phyloP scores from a whole-genome alignment of 30 jellyfish, hydroid and myxozoan species.

The Aurelia aurita region DNA sequence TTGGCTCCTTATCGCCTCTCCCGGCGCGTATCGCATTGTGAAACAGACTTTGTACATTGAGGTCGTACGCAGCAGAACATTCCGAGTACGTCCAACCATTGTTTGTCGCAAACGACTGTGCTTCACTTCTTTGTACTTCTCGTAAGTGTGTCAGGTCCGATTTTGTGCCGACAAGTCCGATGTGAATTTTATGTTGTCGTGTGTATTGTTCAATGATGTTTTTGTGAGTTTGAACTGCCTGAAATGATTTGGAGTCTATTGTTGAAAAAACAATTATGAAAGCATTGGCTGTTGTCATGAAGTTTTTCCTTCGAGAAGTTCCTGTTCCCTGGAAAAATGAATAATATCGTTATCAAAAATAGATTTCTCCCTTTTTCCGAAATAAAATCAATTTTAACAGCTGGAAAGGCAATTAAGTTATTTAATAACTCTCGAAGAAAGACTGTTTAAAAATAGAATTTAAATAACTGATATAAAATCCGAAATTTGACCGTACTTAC shows the following conservation, averaged over 20 bases:
- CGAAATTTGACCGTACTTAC: conserved; percentile 1
- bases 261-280: conserved; percentile 69
- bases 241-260: conserved; percentile 52
- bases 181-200: conserved; percentile 9
- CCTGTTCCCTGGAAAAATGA: conserved; percentile 54
- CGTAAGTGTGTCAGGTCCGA: conserved; percentile 69
- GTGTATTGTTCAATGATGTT: conserved; percentile 39
- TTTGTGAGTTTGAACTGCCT: conserved; percentile 49
- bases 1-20: conserved; percentile 22
- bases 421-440: no score
- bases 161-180: conserved; percentile 79
- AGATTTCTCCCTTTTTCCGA: not conserved
- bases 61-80: conserved; percentile 73
- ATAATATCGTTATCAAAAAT: not conserved
- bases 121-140: conserved; percentile 60
- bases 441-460: no score
- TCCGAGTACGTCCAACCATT: conserved; percentile 71
- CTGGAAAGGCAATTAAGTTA: no score
- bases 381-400: not conserved
- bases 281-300: conserved; percentile 62
- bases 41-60: conserved; percentile 55
- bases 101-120: conserved; percentile 46
- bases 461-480: no score
- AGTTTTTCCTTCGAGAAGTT: conserved; percentile 55
- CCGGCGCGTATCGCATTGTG: conserved; percentile 42